Percentiles rank a stretch among this genome's conserved stretches.
phyloP scores from a whole-genome alignment of 1,140 invertebrate genomes.

The Onthophagus taurus region DNA sequence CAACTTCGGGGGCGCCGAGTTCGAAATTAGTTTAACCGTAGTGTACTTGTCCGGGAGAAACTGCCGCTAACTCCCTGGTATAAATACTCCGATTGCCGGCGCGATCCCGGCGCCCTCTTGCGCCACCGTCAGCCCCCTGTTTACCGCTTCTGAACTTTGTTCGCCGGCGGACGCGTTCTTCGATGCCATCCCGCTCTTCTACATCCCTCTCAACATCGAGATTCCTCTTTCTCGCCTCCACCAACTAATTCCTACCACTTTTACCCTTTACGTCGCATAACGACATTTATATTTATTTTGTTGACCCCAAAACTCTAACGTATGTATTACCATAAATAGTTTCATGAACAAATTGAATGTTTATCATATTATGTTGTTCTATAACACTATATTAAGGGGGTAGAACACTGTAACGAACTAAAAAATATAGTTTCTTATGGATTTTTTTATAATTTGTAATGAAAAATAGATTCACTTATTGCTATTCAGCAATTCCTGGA shows the following conservation, averaged over 20 bases:
- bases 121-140: no score
- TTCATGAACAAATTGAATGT: no score
- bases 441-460: no score
- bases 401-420: no score
- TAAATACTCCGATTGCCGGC: slow-evolving; percentile 18
- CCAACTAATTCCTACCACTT: background rate
- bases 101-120: background rate
- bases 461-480: no score
- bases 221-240: background rate
- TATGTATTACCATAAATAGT: no score
- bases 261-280: slow-evolving; percentile 4
- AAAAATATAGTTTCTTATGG: no score
- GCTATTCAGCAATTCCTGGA: no score
- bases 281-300: slow-evolving; percentile 20
- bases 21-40: slow-evolving; percentile 29
- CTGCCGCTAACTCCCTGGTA: no score
- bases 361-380: no score
- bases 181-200: slow-evolving; percentile 1
- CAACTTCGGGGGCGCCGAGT: slow-evolving; percentile 16
- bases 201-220: background rate
- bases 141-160: slow-evolving; percentile 16
- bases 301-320: no score
- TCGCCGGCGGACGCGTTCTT: slow-evolving; percentile 16
- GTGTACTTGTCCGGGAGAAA: slow-evolving; percentile 22
- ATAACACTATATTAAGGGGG: no score